A percentile compares a stretch with the other conserved stretches of the same genome.
phyloP scores from a whole-genome alignment of 2,113 vertebrate genomes.

The Caracal caracal region DNA sequence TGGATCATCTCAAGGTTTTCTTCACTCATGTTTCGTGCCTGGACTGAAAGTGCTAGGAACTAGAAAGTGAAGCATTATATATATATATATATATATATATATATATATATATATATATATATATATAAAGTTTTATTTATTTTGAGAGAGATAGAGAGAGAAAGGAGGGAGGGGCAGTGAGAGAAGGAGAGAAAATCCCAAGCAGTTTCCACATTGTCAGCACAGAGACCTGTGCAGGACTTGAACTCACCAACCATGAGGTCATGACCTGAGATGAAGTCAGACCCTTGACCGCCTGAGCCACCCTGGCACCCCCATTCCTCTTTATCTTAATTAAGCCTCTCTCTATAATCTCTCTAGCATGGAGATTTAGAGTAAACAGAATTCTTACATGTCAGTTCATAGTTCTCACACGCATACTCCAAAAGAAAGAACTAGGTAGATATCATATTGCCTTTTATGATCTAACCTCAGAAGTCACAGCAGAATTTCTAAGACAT shows the following conservation, averaged over 20 bases:
- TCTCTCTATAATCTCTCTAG: not conserved
- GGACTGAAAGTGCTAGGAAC: not conserved
- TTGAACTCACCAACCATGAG: too few species aligned
- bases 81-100: too few species aligned
- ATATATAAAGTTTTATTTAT: too few species aligned
- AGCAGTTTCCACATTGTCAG: too few species aligned
- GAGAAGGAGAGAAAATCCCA: too few species aligned
- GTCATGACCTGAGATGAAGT: too few species aligned
- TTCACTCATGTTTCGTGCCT: not conserved
- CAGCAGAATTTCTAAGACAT: not conserved
- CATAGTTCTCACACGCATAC: not conserved
- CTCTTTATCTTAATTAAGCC: not conserved
- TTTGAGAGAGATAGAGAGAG: too few species aligned
- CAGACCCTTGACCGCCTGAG: too few species aligned
- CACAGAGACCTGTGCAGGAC: too few species aligned
- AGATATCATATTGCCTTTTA: not conserved
- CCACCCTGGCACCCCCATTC: not conserved
- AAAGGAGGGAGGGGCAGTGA: too few species aligned
- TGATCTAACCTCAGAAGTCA: not conserved
- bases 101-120: too few species aligned
- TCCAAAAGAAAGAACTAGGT: not conserved
- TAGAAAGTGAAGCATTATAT: not conserved
- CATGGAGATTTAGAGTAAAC: not conserved
- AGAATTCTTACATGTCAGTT: not conserved
- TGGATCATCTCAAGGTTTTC: not conserved